Evolutionary conservation across 2,797 vertebrate genomes (phyloP).

Genomic region (Lerista edwardsae): DNA sequence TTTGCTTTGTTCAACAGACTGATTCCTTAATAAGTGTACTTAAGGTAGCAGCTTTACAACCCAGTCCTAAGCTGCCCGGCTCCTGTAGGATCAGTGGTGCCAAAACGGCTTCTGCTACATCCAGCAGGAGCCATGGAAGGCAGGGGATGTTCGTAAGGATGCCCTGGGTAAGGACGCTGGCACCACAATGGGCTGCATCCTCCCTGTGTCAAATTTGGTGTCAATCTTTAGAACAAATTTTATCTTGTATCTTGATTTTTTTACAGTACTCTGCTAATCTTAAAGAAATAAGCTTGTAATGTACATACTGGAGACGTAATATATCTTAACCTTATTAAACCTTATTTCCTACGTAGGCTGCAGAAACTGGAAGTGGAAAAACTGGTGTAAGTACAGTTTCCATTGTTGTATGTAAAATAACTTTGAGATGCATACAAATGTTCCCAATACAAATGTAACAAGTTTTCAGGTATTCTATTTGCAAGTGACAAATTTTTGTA

Average conservation of each 20-base stretch:
- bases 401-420: slow-evolving; percentile 3
- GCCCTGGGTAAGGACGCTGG: no score
- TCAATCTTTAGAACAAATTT: background rate
- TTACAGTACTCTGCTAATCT: background rate
- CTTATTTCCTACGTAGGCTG: slow-evolving; percentile 81
- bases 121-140: no score
- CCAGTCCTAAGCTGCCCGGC: no score
- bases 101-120: no score
- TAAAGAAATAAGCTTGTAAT: background rate
- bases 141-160: no score
- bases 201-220: background rate
- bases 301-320: slow-evolving; percentile 1
- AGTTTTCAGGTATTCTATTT: background rate
- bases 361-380: slow-evolving; percentile 99
- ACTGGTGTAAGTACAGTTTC: slow-evolving; percentile 89
- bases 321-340: background rate
- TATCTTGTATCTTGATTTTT: background rate
- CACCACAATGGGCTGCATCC: no score
- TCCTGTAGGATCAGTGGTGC: no score
- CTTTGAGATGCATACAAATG: background rate
- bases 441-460: no score
- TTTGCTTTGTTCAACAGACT: background rate
- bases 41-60: background rate
- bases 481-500: background rate
- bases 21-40: background rate